Evolutionary conservation across 2,797 vertebrate species (phyloP).

Genomic region (Gallinago nigripennis): DNA sequence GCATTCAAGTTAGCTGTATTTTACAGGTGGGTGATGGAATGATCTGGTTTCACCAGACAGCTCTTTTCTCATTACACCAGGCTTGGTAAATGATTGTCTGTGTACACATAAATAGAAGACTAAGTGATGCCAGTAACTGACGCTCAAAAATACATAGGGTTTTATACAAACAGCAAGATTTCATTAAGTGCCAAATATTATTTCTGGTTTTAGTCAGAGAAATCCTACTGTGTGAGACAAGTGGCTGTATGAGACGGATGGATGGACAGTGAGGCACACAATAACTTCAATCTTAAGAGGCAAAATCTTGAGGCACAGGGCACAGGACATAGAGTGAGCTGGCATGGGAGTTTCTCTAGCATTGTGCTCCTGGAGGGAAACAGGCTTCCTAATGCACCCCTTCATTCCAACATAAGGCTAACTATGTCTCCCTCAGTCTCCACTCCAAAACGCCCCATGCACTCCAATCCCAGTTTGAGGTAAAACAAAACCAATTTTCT

Average conservation of each 20-base stretch:
- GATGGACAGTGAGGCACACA: not conserved
- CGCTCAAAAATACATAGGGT: not conserved
- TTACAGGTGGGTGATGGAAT: not conserved
- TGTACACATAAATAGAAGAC: not conserved
- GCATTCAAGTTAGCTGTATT: not conserved
- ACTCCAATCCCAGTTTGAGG: not conserved
- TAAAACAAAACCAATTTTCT: not conserved
- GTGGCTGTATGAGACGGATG: not conserved
- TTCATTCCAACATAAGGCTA: not conserved
- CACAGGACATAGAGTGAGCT: not conserved
- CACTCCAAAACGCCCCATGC: accelerated
- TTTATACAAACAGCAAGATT: not conserved
- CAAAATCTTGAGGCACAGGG: not conserved
- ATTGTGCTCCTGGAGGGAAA: not conserved
- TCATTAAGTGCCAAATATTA: not conserved
- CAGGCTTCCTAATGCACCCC: accelerated
- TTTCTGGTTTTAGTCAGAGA: not conserved
- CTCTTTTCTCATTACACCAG: not conserved
- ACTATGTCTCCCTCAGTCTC: not conserved
- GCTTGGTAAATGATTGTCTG: not conserved
- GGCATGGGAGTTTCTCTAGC: not conserved
- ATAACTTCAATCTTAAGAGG: accelerated
- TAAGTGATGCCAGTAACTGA: not conserved
- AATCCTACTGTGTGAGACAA: not conserved
- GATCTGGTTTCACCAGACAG: not conserved